These are phyloP conservation scores for Sphenopsis melanotis DNA, from an alignment of 2,797 vertebrate species.

Conservation along the genomic window DNA sequence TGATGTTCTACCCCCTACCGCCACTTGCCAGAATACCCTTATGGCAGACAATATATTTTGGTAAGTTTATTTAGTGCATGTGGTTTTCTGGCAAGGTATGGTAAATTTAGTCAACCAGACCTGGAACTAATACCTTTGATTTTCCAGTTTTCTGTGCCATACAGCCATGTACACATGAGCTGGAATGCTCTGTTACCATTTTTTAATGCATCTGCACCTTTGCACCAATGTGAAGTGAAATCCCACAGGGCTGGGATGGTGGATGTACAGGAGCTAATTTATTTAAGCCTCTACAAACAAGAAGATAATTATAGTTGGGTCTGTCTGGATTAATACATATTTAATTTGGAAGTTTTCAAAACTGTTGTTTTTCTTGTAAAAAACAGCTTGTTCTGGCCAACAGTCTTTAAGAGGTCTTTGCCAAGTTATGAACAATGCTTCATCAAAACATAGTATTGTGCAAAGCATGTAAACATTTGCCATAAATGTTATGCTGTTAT, in stretches of 20 bases:
- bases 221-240: background rate
- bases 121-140: background rate
- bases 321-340: background rate
- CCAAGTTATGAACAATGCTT: constrained; percentile 37
- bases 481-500: background rate
- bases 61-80: background rate
- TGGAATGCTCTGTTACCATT: background rate
- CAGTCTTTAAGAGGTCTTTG: background rate
- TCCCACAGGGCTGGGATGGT: background rate
- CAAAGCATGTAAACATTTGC: background rate
- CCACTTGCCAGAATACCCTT: background rate
- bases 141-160: background rate
- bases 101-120: background rate
- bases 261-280: background rate
- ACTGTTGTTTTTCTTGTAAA: background rate
- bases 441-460: background rate
- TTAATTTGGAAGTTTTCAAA: background rate
- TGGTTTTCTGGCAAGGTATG: background rate
- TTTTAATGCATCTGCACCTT: background rate
- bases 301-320: background rate
- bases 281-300: background rate
- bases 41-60: background rate
- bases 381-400: background rate
- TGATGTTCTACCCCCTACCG: background rate
- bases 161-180: background rate